Base-by-base conservation (phyloP, 2,888 invertebrate genomes). In the Epistrophe eligans region DNA sequence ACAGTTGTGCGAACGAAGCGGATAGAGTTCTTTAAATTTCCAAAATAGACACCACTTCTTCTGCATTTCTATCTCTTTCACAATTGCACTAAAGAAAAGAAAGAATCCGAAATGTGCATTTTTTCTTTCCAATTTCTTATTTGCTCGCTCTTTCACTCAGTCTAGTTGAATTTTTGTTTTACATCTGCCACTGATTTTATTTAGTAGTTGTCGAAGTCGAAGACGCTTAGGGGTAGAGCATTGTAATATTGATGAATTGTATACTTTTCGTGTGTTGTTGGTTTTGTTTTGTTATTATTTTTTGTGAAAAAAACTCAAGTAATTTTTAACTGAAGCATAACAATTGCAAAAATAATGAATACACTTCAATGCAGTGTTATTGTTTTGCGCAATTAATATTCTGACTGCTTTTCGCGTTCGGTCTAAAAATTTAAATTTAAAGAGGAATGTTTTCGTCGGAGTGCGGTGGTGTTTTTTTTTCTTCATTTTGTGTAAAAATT, bases 281-380 rank as follows among this genome's bases (percentile, higher is more conserved):
- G 74, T 84, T 84, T 84, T 79, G 84, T 79, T 84, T 84, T 84
- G 79, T 79, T 84, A 84, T 84, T 79, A 79, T 84, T 73, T 84
- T 67, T 40, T 55, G 17, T 19, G 9, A 60, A 55, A 76, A 79
- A 70, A 15, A 6, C 67, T 70, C 62, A 62, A 58, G 55, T 62
- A 52, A 67, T 57, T 74, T 70, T 35, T 55, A 58, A 40, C 50
- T 40, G 15, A 35, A n/a, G n/a, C 24, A 55, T 17, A 57, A 60
- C 11, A 66, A 48, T 64, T 73, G 8, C 10, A 72, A 48, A 79
- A 79, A 64, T 50, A 28, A 62, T 74, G 55, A 70, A 64, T 50
- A 35, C 11, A 74, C 77, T 45, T 55, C 70, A 79, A 83, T 45
- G 40, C 70, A 5, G 17, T 50, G 19, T 40, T 58, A 17, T 28